Percentiles rank a stretch among this genome's conserved stretches.
These are phyloP conservation scores for Dunckerocampus dactyliophorus DNA, from an alignment of 2,113 vertebrate species.

Conservation along the genomic window DNA sequence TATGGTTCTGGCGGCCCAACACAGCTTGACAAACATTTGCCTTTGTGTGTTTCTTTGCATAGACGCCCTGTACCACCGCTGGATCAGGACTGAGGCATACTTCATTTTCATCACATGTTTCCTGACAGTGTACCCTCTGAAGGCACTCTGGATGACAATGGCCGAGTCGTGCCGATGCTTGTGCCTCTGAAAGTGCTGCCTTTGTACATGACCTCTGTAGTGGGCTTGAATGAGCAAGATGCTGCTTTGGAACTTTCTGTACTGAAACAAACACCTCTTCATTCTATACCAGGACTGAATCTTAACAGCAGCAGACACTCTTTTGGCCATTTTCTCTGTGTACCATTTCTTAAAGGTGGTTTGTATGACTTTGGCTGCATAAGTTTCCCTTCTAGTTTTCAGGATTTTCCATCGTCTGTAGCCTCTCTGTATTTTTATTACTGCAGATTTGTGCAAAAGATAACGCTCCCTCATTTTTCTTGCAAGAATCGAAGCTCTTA, in stretches of 20 bases:
- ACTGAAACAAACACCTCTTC: slow-evolving; percentile 47
- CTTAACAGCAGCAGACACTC: slow-evolving; percentile 64
- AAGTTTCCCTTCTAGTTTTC: slow-evolving; percentile 54
- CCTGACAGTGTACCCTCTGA: slow-evolving; percentile 71
- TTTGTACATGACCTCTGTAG: slow-evolving; percentile 70
- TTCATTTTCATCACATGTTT: slow-evolving; percentile 50
- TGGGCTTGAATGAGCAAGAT: slow-evolving; percentile 76
- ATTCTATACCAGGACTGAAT: slow-evolving; percentile 84
- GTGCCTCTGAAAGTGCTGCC: slow-evolving; percentile 45
- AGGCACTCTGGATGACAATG: slow-evolving; percentile 77
- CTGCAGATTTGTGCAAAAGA: slow-evolving; percentile 58
- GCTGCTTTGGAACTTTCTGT: slow-evolving; percentile 51
- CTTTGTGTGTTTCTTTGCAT: slow-evolving; percentile 41
- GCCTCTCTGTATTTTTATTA: slow-evolving; percentile 69
- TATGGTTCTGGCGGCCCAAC: slow-evolving; percentile 67
- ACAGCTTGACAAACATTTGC: slow-evolving; percentile 62
- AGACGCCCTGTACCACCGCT: slow-evolving; percentile 78
- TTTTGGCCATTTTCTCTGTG: slow-evolving; percentile 40
- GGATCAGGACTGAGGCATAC: slow-evolving; percentile 71
- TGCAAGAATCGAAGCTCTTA: slow-evolving; percentile 58
- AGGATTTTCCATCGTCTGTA: slow-evolving; percentile 77
- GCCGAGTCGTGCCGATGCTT: slow-evolving; percentile 67
- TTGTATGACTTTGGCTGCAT: slow-evolving; percentile 75
- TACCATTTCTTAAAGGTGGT: slow-evolving; percentile 75
- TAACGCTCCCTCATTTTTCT: slow-evolving; percentile 65